Evolutionary conservation across 2,797 vertebrate genomes (phyloP).

Genomic region (Oreochromis grahami): DNA sequence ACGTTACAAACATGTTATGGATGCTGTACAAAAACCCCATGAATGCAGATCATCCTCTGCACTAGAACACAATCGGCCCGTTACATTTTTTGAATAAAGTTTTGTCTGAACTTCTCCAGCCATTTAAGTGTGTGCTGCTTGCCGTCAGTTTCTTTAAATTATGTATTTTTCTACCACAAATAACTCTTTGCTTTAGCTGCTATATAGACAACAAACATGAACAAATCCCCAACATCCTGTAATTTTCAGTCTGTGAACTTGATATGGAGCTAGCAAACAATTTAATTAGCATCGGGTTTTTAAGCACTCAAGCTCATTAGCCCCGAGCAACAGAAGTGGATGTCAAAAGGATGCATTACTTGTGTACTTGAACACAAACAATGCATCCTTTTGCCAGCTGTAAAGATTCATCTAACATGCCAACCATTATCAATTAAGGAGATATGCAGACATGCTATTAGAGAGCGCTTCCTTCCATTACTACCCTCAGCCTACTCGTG

Average conservation of each 20-base stretch:
- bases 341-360: not conserved
- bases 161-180: not conserved
- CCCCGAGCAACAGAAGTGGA: not conserved
- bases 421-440: not conserved
- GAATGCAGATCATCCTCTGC: not conserved
- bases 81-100: not conserved
- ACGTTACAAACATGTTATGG: not conserved
- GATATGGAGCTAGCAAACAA: conserved; percentile 3
- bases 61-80: not conserved
- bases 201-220: not conserved
- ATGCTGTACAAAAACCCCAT: not conserved
- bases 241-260: not conserved
- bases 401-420: not conserved
- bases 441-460: conserved; percentile 44
- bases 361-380: conserved; percentile 2
- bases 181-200: not conserved
- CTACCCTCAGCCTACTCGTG: conserved; percentile 48
- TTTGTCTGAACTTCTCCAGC: not conserved
- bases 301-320: conserved; percentile 29
- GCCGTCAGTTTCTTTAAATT: not conserved
- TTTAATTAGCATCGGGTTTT: conserved; percentile 38
- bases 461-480: conserved; percentile 68
- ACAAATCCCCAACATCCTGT: not conserved
- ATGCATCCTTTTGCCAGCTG: not conserved
- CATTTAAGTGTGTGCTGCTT: not conserved